These are phyloP conservation scores for Brachylomia viminalis DNA, from an alignment of 2,888 invertebrate species.

Conservation along the genomic window DNA sequence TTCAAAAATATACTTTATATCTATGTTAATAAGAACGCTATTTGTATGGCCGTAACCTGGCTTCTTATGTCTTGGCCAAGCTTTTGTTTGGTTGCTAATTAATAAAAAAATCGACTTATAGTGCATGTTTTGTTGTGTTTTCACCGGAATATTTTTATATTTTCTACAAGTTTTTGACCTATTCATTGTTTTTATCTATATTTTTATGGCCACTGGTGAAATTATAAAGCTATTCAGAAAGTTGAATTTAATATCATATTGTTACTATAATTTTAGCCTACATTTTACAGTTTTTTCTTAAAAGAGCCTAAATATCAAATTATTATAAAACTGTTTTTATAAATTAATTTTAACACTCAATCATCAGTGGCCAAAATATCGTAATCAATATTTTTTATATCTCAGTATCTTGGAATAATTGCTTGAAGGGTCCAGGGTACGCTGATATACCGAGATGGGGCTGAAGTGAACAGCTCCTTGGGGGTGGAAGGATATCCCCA, in stretches of 20 bases:
- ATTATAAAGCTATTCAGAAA: background rate
- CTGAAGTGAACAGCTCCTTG: conserved; percentile 92
- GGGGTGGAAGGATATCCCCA: conserved; percentile 93
- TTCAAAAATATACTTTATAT: conserved; percentile 75
- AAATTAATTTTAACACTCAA: background rate
- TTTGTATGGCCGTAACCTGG: conserved; percentile 84
- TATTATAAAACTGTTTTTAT: background rate
- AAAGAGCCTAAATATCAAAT: background rate
- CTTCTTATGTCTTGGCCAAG: conserved; percentile 89
- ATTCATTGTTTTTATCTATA: conserved; percentile 6
- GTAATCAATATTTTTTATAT: conserved; percentile 23
- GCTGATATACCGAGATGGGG: conserved; percentile 93
- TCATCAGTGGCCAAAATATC: conserved; percentile 43
- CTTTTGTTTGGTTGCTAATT: conserved; percentile 85
- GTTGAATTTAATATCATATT: too few relatives aligned
- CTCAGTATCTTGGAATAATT: conserved; percentile 59
- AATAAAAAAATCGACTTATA: conserved; percentile 75
- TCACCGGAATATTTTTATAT: conserved; percentile 30
- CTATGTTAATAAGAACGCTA: conserved; percentile 78
- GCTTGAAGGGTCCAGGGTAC: conserved; percentile 93
- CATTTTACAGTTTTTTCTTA: background rate
- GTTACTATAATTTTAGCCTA: background rate
- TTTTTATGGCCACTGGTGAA: conserved; percentile 49
- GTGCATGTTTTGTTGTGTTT: conserved; percentile 79
- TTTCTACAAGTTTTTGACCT: conserved; percentile 36